phyloP scores from a whole-genome alignment of 2,888 invertebrate species.

The Conchocele bisecta region DNA sequence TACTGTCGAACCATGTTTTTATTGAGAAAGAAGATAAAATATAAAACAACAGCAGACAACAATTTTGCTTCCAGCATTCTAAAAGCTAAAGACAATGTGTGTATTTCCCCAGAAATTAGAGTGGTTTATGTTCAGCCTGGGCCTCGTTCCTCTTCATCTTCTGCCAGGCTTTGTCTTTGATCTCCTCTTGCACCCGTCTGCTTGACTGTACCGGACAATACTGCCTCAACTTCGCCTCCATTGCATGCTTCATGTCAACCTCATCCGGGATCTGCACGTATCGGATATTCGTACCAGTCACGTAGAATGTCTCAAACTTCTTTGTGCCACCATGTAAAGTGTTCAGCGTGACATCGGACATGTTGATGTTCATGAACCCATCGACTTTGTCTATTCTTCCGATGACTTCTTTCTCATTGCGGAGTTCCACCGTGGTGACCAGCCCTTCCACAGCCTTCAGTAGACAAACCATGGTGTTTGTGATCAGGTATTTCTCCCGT shows the following conservation, averaged over 20 bases:
- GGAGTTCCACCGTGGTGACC: constrained; percentile 73
- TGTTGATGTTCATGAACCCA: constrained; percentile 71
- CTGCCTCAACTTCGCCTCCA: constrained; percentile 51
- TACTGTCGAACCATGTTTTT: no score
- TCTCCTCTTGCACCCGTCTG: constrained; percentile 31
- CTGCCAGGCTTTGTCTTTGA: constrained; percentile 42
- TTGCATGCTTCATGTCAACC: constrained; percentile 71
- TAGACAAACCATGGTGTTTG: constrained; percentile 71
- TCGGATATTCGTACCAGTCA: constrained; percentile 75
- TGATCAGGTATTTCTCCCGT: constrained; percentile 66
- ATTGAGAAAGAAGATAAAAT: no score
- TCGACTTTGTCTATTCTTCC: constrained; percentile 72
- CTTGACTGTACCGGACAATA: constrained; percentile 24
- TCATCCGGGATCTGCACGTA: constrained; percentile 81
- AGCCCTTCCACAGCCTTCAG: constrained; percentile 72
- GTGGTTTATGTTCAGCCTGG: constrained; percentile 25
- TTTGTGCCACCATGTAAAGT: constrained; percentile 32
- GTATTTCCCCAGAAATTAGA: no score
- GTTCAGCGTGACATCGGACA: constrained; percentile 69
- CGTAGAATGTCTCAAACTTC: constrained; percentile 69
- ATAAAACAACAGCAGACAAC: no score
- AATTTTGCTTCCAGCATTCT: no score
- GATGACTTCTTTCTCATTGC: constrained; percentile 70
- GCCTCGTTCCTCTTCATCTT: constrained; percentile 41
- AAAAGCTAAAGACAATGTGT: no score